These are phyloP conservation scores for Callyntrura sp. DNA, from an alignment of 2,888 invertebrate species.

Conservation along the genomic window DNA sequence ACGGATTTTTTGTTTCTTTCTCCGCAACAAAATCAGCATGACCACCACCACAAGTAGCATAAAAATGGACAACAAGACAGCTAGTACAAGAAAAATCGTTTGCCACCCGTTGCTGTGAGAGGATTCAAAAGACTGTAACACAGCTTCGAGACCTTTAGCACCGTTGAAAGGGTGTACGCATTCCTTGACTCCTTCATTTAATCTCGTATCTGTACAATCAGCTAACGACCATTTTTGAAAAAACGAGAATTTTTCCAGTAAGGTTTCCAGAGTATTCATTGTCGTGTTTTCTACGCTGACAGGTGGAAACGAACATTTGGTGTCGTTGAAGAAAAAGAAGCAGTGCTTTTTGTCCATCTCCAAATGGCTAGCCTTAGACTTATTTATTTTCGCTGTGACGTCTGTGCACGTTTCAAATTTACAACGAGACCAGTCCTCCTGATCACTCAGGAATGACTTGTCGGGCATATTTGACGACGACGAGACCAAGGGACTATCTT, in stretches of 20 bases:
- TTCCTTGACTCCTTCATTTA: neutral
- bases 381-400: neutral
- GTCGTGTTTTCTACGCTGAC: no score
- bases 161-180: neutral
- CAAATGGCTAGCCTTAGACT: neutral
- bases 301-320: neutral
- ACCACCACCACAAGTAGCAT: slow-evolving; percentile 49
- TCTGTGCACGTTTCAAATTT: neutral
- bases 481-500: no score
- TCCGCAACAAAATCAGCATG: slow-evolving; percentile 29
- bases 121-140: neutral
- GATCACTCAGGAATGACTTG: neutral
- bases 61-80: slow-evolving; percentile 15
- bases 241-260: neutral
- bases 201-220: neutral
- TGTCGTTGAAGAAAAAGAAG: neutral
- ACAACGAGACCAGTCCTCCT: no score
- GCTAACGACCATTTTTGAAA: neutral
- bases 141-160: neutral
- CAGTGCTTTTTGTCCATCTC: neutral
- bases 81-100: neutral
- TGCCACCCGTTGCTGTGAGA: neutral
- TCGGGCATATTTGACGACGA: neutral
- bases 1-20: slow-evolving; percentile 48
- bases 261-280: neutral